phyloP scores from a whole-genome alignment of 2,888 invertebrate genomes.

The Meganola albula region DNA sequence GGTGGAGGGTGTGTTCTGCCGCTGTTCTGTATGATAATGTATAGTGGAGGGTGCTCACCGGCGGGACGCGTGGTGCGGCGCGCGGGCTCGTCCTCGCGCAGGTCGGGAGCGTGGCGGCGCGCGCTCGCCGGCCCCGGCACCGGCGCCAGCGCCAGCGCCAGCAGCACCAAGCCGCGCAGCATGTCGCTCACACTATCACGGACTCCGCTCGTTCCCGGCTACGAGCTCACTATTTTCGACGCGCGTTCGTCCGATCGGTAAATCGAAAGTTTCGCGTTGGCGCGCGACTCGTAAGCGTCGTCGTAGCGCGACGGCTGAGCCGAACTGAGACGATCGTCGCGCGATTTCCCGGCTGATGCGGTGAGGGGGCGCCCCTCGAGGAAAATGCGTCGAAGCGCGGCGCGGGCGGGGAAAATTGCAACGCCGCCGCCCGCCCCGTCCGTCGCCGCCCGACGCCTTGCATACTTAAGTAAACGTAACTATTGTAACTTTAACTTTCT shows the following conservation, averaged over 20 bases:
- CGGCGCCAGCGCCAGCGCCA: constrained; percentile 42
- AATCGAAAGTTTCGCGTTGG: constrained; percentile 52
- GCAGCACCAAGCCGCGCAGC: constrained; percentile 65
- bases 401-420: constrained; percentile 70
- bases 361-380: constrained; percentile 69
- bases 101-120: constrained; percentile 80
- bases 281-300: constrained; percentile 58
- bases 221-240: constrained; percentile 72
- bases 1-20: constrained; percentile 41
- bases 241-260: constrained; percentile 49
- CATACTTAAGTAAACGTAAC: constrained; percentile 15
- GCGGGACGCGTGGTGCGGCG: constrained; percentile 81
- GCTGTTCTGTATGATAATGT: constrained; percentile 3
- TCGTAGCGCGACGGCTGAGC: constrained; percentile 66
- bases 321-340: constrained; percentile 68
- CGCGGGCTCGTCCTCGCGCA: constrained; percentile 82
- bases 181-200: constrained; percentile 53
- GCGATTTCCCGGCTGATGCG: constrained; percentile 69
- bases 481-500: constrained; percentile 15
- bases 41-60: constrained; percentile 75
- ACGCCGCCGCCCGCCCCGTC: constrained; percentile 46
- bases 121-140: constrained; percentile 50
- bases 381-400: constrained; percentile 63
- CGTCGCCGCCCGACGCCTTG: constrained; percentile 33
- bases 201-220: constrained; percentile 53